A percentile compares a stretch with the other conserved stretches of the same genome.
phyloP scores from a whole-genome alignment of 2,888 invertebrate species.

The Mallateleia sp. region DNA sequence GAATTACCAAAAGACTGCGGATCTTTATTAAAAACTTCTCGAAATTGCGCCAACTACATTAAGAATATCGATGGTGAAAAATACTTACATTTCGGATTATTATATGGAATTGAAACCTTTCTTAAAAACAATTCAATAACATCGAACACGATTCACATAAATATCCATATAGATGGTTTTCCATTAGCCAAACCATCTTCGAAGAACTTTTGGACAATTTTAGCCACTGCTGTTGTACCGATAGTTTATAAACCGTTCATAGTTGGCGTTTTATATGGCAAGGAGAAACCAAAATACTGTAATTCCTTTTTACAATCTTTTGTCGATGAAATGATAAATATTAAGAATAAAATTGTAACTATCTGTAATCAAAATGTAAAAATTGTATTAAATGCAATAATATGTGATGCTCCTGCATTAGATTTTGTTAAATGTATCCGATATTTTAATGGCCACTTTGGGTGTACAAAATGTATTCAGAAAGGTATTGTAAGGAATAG shows the following conservation, averaged over 20 bases:
- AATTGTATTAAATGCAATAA: slow-evolving; percentile 1
- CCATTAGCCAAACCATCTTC: slow-evolving; percentile 3
- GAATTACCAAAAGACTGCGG: slow-evolving; percentile 35
- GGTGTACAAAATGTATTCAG: not conserved
- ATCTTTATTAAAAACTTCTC: slow-evolving; percentile 35
- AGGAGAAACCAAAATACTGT: slow-evolving; percentile 6
- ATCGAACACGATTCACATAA: not conserved
- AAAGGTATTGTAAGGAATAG: not conserved
- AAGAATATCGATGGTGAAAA: slow-evolving; percentile 9
- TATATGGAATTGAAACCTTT: slow-evolving; percentile 7
- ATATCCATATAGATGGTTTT: slow-evolving; percentile 10
- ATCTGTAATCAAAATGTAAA: not conserved
- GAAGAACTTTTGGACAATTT: not conserved
- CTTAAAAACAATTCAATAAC: not conserved
- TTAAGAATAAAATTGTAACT: not conserved
- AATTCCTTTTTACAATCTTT: not conserved
- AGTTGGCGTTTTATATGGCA: slow-evolving; percentile 13
- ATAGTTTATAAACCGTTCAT: not conserved
- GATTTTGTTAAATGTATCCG: not conserved
- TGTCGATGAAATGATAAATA: not conserved
- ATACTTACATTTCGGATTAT: slow-evolving; percentile 49
- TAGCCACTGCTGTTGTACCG: not conserved
- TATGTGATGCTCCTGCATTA: slow-evolving; percentile 10
- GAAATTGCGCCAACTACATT: not conserved
- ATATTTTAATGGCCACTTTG: slow-evolving; percentile 12